Evolutionary conservation across 2,888 invertebrate species (phyloP), one percentile per base, ranked within the genome.

Genomic region (Arctia plantaginis): DNA sequence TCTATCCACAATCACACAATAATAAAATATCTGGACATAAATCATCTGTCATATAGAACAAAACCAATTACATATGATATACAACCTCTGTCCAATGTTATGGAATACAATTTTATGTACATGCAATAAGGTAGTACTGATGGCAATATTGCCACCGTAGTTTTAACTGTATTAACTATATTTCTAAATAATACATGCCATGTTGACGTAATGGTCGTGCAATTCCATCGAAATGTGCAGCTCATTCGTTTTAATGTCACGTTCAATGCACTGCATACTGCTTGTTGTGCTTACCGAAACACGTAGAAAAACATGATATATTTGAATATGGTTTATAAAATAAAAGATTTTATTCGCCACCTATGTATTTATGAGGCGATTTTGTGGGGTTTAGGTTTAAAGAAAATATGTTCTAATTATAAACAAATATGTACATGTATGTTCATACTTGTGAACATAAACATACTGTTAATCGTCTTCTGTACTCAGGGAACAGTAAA

Each of bases 221-320:
- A 72, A 77, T 75, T 75, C 71, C 59, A 39, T 71, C 35, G 51
- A 72, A 70, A 70, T 73, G 55, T 73, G 79, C 77, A 84, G 84
- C 77, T 79, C 79, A 80, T 81, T 82, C 74, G 76, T 76, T 78
- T 76, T 80, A 79, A 83, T 82, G 85, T 85, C 85, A 85, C 84
- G 86, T 88, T 77, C 84, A 83, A 76, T 79, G 74, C 77, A 80
- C 69, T 41, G 71, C 76, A 78, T 82, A 73, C 78, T 77, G 74
- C 80, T 80, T 79, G 72, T 69, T 66, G 77, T 69, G 70, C 62
- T 82, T 72, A 78, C 78, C 30, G 77, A 82, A 76, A 77, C 77
- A 73, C 64, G 73, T 74, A 55, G 27, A 35, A 39, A 39, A 6
- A 74, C 69, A 78, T 76, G 66, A 66, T 6, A 39, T 23, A 70